Evolutionary conservation across 2,797 vertebrate species (phyloP).

Genomic region (Myioborus melanocephalus): DNA sequence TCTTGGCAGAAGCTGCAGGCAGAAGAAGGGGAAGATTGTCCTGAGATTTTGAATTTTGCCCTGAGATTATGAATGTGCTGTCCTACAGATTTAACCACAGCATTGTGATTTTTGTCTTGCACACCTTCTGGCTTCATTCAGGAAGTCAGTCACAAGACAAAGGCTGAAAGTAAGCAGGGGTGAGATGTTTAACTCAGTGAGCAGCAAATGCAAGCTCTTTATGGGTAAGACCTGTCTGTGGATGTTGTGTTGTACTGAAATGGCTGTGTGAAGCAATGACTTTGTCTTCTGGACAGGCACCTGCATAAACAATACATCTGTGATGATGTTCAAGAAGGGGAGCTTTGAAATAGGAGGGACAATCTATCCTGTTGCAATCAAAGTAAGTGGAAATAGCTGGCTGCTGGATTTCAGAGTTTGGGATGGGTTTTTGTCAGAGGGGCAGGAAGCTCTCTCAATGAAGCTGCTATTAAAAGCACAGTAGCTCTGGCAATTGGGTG

Average conservation of each 20-base stretch:
- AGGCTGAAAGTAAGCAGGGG: neutral
- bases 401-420: neutral
- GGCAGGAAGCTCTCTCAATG: neutral
- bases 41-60: neutral
- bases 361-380: slow-evolving; percentile 93
- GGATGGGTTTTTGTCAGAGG: neutral
- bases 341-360: slow-evolving; percentile 96
- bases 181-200: neutral
- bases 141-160: neutral
- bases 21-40: neutral
- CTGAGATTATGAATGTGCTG: neutral
- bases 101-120: neutral
- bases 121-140: neutral
- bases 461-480: neutral
- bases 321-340: slow-evolving; percentile 99
- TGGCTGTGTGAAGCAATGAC: neutral
- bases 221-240: neutral
- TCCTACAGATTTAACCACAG: neutral
- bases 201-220: neutral
- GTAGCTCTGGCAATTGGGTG: neutral
- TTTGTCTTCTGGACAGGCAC: slow-evolving; percentile 79
- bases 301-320: slow-evolving; percentile 96
- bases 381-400: slow-evolving; percentile 75
- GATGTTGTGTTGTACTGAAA: neutral
- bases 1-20: neutral